phyloP scores from a whole-genome alignment of 2,113 vertebrate genomes.

The Thinocorus orbignyianus region DNA sequence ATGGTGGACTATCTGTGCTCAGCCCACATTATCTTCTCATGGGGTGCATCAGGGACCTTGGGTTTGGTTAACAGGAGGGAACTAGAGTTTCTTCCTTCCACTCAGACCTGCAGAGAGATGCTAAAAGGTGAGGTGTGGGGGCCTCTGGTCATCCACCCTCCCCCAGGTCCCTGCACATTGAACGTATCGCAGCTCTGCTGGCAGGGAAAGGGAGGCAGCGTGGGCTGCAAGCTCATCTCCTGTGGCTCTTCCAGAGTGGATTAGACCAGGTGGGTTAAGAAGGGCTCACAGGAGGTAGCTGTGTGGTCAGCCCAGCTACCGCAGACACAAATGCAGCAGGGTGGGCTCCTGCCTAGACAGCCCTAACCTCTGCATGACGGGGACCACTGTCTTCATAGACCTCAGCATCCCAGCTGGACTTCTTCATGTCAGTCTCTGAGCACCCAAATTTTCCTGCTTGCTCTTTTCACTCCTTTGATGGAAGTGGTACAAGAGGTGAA shows the following conservation, averaged over 20 bases:
- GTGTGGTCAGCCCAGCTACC: neutral
- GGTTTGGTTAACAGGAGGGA: neutral
- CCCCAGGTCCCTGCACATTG: neutral
- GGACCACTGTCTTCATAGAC: neutral
- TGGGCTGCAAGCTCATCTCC: neutral
- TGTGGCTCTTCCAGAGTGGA: accelerated
- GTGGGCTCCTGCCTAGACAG: neutral
- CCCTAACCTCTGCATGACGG: accelerated
- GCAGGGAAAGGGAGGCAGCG: neutral
- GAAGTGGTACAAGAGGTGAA: neutral
- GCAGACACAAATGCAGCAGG: accelerated
- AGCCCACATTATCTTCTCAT: accelerated
- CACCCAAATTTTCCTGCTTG: neutral
- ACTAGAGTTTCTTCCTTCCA: neutral
- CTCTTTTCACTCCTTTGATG: neutral
- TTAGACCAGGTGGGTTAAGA: neutral
- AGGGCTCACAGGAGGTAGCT: neutral
- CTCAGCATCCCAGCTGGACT: neutral
- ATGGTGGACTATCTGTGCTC: neutral
- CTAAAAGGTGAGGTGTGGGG: neutral
- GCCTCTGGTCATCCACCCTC: neutral
- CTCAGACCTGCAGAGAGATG: neutral
- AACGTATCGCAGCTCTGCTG: neutral
- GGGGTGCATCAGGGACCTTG: neutral
- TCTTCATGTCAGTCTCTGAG: neutral